A percentile compares a stretch with the other conserved stretches of the same genome.
Conservation (phyloP, 2,113 vertebrate genomes). For the Varanus komodoensis region DNA sequence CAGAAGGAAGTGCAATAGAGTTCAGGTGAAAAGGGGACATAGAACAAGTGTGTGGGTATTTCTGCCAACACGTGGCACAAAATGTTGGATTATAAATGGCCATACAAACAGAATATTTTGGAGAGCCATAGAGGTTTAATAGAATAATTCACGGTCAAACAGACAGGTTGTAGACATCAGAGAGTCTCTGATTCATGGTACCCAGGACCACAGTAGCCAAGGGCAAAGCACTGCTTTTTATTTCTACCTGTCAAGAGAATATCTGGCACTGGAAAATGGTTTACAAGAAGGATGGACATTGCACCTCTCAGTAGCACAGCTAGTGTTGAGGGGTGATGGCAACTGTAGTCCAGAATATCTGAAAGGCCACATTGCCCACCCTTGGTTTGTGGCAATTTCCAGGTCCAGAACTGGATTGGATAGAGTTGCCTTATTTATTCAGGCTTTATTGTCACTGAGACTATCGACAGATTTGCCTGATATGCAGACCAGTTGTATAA, state of each 20-base stretch:
- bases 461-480: conserved; percentile 1
- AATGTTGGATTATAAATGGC: not conserved
- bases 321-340: too few relatives aligned
- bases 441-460: conserved; percentile 1
- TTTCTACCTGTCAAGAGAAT: conserved; percentile 18
- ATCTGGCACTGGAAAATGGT: not conserved
- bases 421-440: conserved; percentile 16
- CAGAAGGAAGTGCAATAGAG: not conserved
- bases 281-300: not conserved
- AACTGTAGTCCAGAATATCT: too few relatives aligned
- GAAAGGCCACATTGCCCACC: too few relatives aligned
- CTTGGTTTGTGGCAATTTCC: not conserved
- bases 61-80: not conserved
- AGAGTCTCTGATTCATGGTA: not conserved
- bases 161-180: not conserved
- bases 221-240: not conserved
- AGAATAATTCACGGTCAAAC: not conserved
- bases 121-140: not conserved
- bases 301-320: too few relatives aligned
- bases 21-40: not conserved
- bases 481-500: not conserved
- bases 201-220: not conserved
- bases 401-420: not conserved
- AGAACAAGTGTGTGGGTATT: not conserved
- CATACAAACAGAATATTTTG: not conserved